phyloP scores from a whole-genome alignment of 1,140 invertebrate species.

The Cydia strobilella region DNA sequence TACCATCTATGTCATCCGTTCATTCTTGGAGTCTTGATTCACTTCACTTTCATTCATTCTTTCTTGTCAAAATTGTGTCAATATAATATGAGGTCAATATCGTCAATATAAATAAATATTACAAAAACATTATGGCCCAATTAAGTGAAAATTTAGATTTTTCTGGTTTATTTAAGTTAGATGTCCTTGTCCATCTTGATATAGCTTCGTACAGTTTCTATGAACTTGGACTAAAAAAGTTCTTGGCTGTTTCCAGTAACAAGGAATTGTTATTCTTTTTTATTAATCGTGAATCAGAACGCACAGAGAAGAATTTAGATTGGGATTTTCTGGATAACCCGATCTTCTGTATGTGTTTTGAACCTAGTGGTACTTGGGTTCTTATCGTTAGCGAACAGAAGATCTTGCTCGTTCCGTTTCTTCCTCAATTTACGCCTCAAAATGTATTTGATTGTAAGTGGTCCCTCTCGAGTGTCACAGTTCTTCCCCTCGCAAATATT shows the following conservation, averaged over 20 bases:
- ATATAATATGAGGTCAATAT: slow-evolving; percentile 9
- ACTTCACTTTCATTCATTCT: not conserved
- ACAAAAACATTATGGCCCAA: slow-evolving; percentile 38
- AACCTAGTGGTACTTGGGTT: slow-evolving; percentile 74
- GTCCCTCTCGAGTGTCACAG: slow-evolving; percentile 70
- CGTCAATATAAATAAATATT: slow-evolving; percentile 6
- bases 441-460: slow-evolving; percentile 71
- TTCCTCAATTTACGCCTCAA: slow-evolving; percentile 67
- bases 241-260: slow-evolving; percentile 65
- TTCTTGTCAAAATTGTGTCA: slow-evolving; percentile 6
- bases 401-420: slow-evolving; percentile 66
- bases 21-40: no score
- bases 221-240: slow-evolving; percentile 72
- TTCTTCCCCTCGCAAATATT: slow-evolving; percentile 60
- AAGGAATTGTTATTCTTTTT: slow-evolving; percentile 71
- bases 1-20: no score
- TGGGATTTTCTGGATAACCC: slow-evolving; percentile 75
- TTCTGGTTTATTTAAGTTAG: slow-evolving; percentile 67
- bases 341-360: slow-evolving; percentile 73
- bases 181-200: slow-evolving; percentile 67
- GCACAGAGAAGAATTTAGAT: slow-evolving; percentile 66
- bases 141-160: slow-evolving; percentile 47
- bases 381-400: slow-evolving; percentile 71
- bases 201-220: slow-evolving; percentile 67
- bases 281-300: slow-evolving; percentile 61